A percentile compares a stretch with the other conserved stretches of the same genome.
phyloP scores from a whole-genome alignment of 2,113 vertebrate genomes.

The Phoxinus phoxinus region DNA sequence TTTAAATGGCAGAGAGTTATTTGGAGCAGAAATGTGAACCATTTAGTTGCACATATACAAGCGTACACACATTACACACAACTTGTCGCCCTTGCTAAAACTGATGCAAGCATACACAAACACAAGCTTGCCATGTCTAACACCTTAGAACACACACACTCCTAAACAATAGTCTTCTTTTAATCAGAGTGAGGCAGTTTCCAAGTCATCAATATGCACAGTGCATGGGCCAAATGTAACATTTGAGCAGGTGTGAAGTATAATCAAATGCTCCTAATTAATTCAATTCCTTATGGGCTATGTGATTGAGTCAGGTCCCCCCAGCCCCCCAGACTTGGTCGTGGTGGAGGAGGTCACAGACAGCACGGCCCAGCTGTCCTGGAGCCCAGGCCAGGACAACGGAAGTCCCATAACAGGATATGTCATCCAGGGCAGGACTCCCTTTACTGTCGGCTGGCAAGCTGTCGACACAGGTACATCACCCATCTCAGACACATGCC shows the following conservation, averaged over 20 bases:
- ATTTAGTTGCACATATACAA: neutral
- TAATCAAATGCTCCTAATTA: conserved; percentile 31
- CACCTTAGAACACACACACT: neutral
- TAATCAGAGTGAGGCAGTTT: neutral
- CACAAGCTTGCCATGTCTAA: conserved; percentile 1
- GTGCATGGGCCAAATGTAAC: neutral
- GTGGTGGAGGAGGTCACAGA: conserved; percentile 92
- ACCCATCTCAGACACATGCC: neutral
- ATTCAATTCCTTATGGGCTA: conserved; percentile 2
- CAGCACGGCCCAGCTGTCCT: conserved; percentile 90
- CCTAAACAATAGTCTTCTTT: neutral
- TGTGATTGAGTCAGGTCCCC: conserved; percentile 81
- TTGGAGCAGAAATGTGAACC: conserved; percentile 44
- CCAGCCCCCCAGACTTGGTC: conserved; percentile 86
- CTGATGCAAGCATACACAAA: neutral
- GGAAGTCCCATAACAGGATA: conserved; percentile 91
- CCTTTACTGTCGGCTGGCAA: conserved; percentile 96
- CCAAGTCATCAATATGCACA: neutral
- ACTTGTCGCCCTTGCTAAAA: neutral
- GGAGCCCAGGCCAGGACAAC: conserved; percentile 89
- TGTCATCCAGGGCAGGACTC: conserved; percentile 86
- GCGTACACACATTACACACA: conserved; percentile 3
- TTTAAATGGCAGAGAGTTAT: conserved; percentile 42
- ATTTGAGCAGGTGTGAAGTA: conserved; percentile 31
- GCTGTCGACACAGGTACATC: conserved; percentile 85